Percentiles rank a stretch among this genome's conserved stretches.
These are phyloP conservation scores for Holacanthella duospinosa DNA, from an alignment of 2,888 invertebrate genomes.

Conservation along the genomic window DNA sequence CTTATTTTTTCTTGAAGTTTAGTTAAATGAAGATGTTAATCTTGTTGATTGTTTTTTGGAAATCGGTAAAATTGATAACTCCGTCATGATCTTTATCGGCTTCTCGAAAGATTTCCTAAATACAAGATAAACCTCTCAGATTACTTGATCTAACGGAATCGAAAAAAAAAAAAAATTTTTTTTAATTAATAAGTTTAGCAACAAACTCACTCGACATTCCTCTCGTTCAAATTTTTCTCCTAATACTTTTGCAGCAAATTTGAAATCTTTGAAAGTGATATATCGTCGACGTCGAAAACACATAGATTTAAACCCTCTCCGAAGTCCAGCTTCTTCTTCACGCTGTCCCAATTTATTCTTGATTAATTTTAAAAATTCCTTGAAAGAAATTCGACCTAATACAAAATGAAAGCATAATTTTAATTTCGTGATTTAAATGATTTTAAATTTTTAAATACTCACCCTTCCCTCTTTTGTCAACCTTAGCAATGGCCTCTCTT, in stretches of 20 bases:
- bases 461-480: not conserved
- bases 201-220: not conserved
- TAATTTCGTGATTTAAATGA: not conserved
- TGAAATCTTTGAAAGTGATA: not conserved
- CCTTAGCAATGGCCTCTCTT: not conserved
- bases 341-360: not conserved
- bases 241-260: not conserved
- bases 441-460: not conserved
- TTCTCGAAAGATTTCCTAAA: not conserved
- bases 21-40: not conserved
- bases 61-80: not conserved
- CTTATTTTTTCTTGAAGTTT: too few species aligned
- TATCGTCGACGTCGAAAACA: not conserved
- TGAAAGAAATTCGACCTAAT: not conserved
- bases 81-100: not conserved
- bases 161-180: not conserved
- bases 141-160: not conserved
- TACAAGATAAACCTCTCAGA: not conserved
- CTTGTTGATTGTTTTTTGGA: not conserved
- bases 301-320: not conserved
- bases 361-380: not conserved
- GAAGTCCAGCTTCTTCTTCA: not conserved
- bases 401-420: not conserved
- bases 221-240: not conserved
- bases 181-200: not conserved